Base-by-base conservation (phyloP, 2,113 vertebrate genomes). In the Pleuronectes platessa region DNA sequence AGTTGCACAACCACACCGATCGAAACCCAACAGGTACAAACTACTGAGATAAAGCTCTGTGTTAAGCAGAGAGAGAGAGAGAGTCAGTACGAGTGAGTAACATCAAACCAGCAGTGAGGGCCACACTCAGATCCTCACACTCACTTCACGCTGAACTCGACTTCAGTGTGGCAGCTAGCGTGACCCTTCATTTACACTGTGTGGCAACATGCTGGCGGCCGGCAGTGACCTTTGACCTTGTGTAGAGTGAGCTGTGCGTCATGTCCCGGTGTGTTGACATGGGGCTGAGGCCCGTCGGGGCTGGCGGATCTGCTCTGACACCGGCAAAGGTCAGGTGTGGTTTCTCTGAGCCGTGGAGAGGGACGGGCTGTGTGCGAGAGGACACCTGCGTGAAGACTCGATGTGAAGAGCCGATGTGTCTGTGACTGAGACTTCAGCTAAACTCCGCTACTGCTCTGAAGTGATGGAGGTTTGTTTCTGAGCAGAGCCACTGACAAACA, bases 131-230 rank as follows among this genome's bases (percentile, higher is more conserved):
- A 65, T 63, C 78, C 80, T 40, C 45, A 17, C 10, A 61, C 13
- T 66, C 42, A 66, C 1, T 47, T 1, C 31, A 7, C 12, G 49
- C 5, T 51, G 17, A 20, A 6, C 15, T 7, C 23, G 53, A 78
- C 63, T 79, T 26, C 24, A 4, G 18, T 26, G 55, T 49, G 69
- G 37, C 13, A 76, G 27, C 55, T 58, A 56, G 71, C 9, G 4
- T 61, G 69, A 80, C 76, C 82, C 66, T 59, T 62, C 71, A 23
- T 80, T 74, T 74, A 76, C 83, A 76, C 71, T 73, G 58, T 71
- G 71, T 77, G 5, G 64, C 55, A 83, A 82, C 78, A 59, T 47
- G 54, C 63, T 49, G 84, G 68, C 63, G 63, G 58, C 68, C 65
- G 7, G 26, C 59, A 14, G 40, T 61, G 75, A 82, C 79, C 77